Evolutionary conservation across 2,888 invertebrate genomes (phyloP).

Genomic region (Helicoverpa assulta): DNA sequence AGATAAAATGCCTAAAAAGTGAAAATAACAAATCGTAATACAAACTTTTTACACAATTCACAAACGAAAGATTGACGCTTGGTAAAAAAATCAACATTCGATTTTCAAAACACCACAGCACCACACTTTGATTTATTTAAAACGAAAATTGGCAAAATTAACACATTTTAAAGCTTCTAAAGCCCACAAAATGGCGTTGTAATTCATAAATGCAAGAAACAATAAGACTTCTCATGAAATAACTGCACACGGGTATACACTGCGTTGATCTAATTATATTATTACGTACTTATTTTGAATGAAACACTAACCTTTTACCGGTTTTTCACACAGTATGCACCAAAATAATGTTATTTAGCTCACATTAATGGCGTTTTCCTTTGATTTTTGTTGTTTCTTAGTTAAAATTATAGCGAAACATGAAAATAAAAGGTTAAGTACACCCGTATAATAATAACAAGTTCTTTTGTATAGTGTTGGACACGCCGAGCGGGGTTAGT

Average conservation of each 20-base stretch:
- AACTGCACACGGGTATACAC: constrained; percentile 85
- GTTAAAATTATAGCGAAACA: constrained; percentile 82
- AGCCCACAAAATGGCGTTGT: constrained; percentile 83
- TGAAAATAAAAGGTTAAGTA: constrained; percentile 82
- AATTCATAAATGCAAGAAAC: constrained; percentile 79
- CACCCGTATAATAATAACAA: constrained; percentile 86
- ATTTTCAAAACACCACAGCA: constrained; percentile 51
- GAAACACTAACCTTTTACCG: constrained; percentile 78
- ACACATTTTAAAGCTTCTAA: constrained; percentile 59
- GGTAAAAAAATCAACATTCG: constrained; percentile 55
- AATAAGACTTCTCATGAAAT: constrained; percentile 84
- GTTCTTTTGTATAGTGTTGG: constrained; percentile 70
- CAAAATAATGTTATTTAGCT: constrained; percentile 59
- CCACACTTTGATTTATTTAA: constrained; percentile 27
- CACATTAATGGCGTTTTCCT: constrained; percentile 68
- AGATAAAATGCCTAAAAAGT: constrained; percentile 1
- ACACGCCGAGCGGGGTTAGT: constrained; percentile 9
- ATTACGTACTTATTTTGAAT: constrained; percentile 79
- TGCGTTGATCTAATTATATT: constrained; percentile 80
- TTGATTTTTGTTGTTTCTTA: constrained; percentile 73
- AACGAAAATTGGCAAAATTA: constrained; percentile 53
- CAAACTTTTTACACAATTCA: constrained; percentile 46
- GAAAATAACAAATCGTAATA: constrained; percentile 20
- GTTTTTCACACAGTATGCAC: constrained; percentile 62
- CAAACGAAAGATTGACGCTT: constrained; percentile 49